Conservation (phyloP, 2,797 vertebrate species). For the Emydoidea blandingii region DNA sequence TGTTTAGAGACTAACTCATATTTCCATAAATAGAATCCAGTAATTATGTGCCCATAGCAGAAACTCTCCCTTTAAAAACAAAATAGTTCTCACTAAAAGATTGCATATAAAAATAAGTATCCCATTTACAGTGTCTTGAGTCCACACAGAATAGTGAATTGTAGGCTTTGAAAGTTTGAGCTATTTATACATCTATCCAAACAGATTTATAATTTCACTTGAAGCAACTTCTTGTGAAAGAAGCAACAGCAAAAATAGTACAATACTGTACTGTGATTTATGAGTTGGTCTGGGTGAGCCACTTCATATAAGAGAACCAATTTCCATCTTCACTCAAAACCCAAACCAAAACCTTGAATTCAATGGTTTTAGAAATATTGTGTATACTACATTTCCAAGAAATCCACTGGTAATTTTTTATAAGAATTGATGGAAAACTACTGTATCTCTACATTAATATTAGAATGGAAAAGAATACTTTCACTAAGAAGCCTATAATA, state of each 20-base stretch:
- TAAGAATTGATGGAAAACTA: background rate
- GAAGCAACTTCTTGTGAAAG: background rate
- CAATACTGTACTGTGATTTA: background rate
- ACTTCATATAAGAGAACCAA: background rate
- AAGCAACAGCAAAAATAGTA: background rate
- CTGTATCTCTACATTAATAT: background rate
- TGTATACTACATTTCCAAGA: background rate
- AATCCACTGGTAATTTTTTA: background rate
- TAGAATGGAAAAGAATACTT: background rate
- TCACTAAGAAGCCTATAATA: background rate
- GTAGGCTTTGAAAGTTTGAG: background rate
- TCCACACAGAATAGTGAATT: fast-evolving
- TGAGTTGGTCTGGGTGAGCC: background rate
- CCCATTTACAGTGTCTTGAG: background rate
- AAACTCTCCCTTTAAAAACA: background rate
- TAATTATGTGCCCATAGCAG: background rate
- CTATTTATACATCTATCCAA: background rate
- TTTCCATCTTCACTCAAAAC: background rate
- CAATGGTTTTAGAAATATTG: background rate
- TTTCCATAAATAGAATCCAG: background rate
- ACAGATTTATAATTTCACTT: background rate
- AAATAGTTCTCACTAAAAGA: background rate
- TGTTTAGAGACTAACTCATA: background rate
- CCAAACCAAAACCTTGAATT: fast-evolving
- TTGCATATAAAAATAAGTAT: too few species aligned